Evolutionary conservation across 2,797 vertebrate genomes (phyloP), one percentile per base, ranked within the genome.

Genomic region (Sparidentex hasta): DNA sequence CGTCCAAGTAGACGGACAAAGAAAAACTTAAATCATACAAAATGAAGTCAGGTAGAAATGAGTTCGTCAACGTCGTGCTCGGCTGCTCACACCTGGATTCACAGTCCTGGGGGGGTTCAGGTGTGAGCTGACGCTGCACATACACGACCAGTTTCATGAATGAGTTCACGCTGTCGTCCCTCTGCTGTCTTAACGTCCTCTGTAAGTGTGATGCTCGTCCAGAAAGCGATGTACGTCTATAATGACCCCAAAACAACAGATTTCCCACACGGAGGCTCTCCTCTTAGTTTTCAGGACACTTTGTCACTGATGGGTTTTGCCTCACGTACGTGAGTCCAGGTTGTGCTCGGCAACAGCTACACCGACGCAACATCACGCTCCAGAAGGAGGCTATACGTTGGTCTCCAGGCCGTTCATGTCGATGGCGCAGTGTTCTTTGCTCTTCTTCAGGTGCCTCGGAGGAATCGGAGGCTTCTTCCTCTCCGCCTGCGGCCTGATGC

Each of bases 391-490:
- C 86, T 95, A 95, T 90, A 96, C 95, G 0, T 97, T 99, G 78
- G 97, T 99, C 95, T 99, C 98, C 21, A 99, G 95, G 93, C 98
- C 97, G 23, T 96, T 97, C 94, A 99, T 98, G 92, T 99, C 97
- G 62, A 99, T 96, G 84, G 96, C 90, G 86, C 97, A 98, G 88
- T 98, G 97, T 79, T 97, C 96, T 92, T 96, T 96, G 82, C 88
- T 88, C 78, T 94, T 95, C 86, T 94, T 95, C n/a, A 90, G 81
- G 86, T 95, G 93, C 76, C 95, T 85, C 0, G 95, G 95, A 1
- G 95, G 95, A 55, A 95, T 87, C 0, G 87, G 90, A 7, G 93
- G 94, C 80, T 92, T 95, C 86, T 93, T 93, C 76, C 95, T 94
- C 44, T 94, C 92, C 0, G 81, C 29, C 0, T 81, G 74, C 0